Evolutionary conservation across 2,797 vertebrate genomes (phyloP).

Genomic region (Falco novaeseelandiae): DNA sequence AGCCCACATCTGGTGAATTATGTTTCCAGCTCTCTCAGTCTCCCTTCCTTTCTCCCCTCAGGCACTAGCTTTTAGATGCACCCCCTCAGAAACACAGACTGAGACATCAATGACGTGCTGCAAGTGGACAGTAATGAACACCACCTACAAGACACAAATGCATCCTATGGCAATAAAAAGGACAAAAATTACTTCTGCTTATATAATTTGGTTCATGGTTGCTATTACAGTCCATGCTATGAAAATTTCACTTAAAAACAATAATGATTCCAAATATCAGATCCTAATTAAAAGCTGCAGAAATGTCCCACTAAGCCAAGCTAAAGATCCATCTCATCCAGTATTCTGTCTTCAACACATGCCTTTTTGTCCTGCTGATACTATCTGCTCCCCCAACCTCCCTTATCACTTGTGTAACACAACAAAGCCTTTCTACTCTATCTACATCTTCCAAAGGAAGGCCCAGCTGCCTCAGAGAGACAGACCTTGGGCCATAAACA

Average conservation of each 20-base stretch:
- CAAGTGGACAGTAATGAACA: background rate
- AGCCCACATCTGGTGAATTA: background rate
- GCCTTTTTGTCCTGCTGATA: background rate
- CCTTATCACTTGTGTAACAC: background rate
- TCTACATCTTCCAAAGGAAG: background rate
- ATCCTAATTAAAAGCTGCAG: background rate
- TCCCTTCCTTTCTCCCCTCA: background rate
- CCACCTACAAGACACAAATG: background rate
- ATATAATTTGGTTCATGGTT: background rate
- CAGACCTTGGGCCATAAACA: background rate
- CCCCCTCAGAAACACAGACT: background rate
- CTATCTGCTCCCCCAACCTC: background rate
- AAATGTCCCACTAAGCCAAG: background rate
- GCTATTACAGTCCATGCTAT: background rate
- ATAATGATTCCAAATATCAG: background rate
- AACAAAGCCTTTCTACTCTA: background rate
- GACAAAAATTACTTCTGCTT: background rate
- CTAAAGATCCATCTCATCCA: background rate
- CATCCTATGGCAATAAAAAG: background rate
- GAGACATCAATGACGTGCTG: background rate
- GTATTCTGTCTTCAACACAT: background rate
- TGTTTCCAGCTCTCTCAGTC: background rate
- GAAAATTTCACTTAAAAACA: background rate
- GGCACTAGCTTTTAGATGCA: background rate
- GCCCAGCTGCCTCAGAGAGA: background rate